Conservation (phyloP, 2,113 vertebrate species). For the Oryzias woworae region DNA sequence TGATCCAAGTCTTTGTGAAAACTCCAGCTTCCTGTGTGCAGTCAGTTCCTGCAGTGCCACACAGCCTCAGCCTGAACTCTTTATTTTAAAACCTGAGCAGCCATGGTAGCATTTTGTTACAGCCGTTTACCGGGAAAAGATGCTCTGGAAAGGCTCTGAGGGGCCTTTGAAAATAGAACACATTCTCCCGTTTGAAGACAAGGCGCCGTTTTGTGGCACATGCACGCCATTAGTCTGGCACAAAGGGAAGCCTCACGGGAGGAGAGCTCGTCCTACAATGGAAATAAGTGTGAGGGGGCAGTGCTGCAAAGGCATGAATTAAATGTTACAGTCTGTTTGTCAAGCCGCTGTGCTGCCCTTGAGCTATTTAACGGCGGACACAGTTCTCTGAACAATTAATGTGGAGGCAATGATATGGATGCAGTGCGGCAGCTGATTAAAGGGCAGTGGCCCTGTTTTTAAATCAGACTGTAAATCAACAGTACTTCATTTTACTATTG, state of each 20-base stretch:
- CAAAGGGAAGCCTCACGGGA: conserved; percentile 19
- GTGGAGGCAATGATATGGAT: not conserved
- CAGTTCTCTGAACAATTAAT: not conserved
- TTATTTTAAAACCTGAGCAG: not conserved
- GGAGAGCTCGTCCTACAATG: not conserved
- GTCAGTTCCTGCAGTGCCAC: not conserved
- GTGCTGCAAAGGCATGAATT: conserved; percentile 6
- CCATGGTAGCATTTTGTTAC: conserved; percentile 6
- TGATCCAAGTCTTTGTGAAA: too few species aligned
- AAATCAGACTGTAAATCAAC: not conserved
- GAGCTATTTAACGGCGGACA: conserved; percentile 1
- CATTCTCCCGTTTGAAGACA: conserved; percentile 22
- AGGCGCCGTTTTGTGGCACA: conserved; percentile 27
- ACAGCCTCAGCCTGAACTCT: not conserved
- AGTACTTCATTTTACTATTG: too few species aligned
- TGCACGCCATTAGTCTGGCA: conserved; percentile 28
- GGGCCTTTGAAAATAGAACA: conserved; percentile 17
- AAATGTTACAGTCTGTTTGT: conserved; percentile 2
- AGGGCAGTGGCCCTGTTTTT: not conserved
- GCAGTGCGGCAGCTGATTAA: conserved; percentile 1
- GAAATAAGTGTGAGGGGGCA: not conserved
- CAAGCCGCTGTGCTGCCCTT: not conserved
- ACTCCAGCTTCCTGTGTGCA: too few species aligned
- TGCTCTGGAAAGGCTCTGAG: conserved; percentile 3
- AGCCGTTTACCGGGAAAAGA: conserved; percentile 5